Conservation (phyloP, 2,888 invertebrate species). For the Chouioia cunea region DNA sequence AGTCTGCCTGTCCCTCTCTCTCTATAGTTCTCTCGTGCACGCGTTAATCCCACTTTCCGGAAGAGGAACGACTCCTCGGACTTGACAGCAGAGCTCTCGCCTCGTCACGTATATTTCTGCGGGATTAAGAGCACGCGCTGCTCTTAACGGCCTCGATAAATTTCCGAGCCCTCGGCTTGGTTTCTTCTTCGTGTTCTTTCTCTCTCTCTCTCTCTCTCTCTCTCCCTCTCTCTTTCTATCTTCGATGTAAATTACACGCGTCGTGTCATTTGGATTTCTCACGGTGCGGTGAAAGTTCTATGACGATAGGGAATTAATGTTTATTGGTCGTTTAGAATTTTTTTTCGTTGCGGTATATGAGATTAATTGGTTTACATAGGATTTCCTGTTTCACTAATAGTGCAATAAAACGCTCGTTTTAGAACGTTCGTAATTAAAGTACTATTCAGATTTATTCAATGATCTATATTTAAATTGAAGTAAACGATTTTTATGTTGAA, state of each 20-base stretch:
- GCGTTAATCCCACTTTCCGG: constrained; percentile 46
- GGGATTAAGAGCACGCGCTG: constrained; percentile 30
- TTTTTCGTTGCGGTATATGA: too few species aligned
- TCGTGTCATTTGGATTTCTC: constrained; percentile 9
- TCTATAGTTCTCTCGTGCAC: neutral
- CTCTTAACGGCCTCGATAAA: constrained; percentile 43
- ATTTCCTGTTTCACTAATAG: too few species aligned
- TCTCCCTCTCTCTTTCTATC: neutral
- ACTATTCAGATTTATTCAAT: too few species aligned
- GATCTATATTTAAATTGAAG: too few species aligned
- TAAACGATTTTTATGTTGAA: too few species aligned
- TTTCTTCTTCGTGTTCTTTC: constrained; percentile 11
- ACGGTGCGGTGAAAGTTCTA: neutral
- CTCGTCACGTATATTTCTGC: constrained; percentile 38
- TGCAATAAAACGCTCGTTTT: too few species aligned
- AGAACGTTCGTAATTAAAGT: too few species aligned
- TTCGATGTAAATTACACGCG: constrained; percentile 20
- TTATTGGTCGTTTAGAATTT: too few species aligned
- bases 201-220: constrained; percentile 1
- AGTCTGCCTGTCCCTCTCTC: constrained; percentile 1
- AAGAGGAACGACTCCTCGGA: constrained; percentile 35
- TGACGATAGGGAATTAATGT: too few species aligned
- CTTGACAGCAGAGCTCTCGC: constrained; percentile 32
- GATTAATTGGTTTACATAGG: too few species aligned
- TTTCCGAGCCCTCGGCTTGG: constrained; percentile 6